These are phyloP conservation scores for Pangasianodon hypophthalmus DNA, from an alignment of 2,113 vertebrate species.

Conservation along the genomic window DNA sequence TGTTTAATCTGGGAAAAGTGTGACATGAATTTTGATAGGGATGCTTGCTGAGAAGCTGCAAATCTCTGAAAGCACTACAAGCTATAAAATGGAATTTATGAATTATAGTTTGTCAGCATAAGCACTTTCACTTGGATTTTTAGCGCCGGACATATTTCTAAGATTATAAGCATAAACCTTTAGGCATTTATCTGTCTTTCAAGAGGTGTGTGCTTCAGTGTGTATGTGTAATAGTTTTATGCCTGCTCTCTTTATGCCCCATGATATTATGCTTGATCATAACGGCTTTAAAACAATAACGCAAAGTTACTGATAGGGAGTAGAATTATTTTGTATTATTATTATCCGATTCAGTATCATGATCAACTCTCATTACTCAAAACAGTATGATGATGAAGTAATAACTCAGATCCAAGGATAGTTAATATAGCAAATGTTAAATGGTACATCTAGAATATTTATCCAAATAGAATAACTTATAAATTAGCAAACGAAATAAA, in stretches of 20 bases:
- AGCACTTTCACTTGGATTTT: neutral
- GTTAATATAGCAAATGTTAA: neutral
- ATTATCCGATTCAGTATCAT: neutral
- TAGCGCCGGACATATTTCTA: neutral
- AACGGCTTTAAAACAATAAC: neutral
- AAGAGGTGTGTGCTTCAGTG: neutral
- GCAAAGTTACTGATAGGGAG: neutral
- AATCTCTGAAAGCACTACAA: neutral
- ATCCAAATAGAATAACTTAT: neutral
- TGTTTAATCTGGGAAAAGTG: conserved; percentile 9
- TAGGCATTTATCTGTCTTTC: neutral
- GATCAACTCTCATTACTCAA: neutral
- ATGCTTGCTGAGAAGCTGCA: neutral
- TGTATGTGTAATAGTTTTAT: neutral
- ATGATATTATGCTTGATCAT: neutral
- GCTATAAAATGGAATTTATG: conserved; percentile 1
- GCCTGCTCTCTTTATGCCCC: no score
- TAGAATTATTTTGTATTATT: neutral
- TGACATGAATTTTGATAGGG: conserved; percentile 33
- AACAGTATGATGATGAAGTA: neutral
- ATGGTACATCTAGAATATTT: neutral
- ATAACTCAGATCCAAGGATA: neutral
- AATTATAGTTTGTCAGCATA: neutral
- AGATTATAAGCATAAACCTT: neutral
- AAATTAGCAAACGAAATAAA: neutral